Percentiles rank a stretch among this genome's conserved stretches.
Conservation (phyloP, 2,797 vertebrate genomes). For the Passerculus sandwichensis region DNA sequence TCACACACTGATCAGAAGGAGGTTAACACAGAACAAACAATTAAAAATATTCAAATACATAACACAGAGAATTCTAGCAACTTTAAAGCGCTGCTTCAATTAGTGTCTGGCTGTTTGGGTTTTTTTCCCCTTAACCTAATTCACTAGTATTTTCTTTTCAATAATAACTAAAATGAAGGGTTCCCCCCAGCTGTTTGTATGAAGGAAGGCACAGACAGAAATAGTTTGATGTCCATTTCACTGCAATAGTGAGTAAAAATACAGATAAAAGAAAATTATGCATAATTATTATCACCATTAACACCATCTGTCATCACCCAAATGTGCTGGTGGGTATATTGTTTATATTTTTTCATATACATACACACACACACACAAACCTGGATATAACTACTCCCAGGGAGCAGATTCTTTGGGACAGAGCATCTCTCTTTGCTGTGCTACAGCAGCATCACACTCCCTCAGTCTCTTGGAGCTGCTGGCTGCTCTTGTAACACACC, state of each 20-base stretch:
- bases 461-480: background rate
- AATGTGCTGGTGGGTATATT: background rate
- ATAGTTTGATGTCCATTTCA: background rate
- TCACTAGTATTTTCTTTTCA: background rate
- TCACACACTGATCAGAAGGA: background rate
- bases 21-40: background rate
- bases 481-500: background rate
- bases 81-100: background rate
- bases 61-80: background rate
- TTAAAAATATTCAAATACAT: background rate
- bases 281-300: background rate
- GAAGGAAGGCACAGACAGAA: background rate
- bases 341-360: background rate
- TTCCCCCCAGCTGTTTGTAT: background rate
- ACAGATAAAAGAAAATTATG: background rate
- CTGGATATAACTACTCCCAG: background rate
- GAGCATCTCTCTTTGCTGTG: background rate
- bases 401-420: background rate
- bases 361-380: background rate
- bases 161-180: background rate
- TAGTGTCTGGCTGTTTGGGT: fast-evolving
- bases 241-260: background rate
- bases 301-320: background rate
- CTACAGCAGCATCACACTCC: background rate
- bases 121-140: background rate